Base-by-base conservation (phyloP, 1,140 invertebrate genomes). In the Episyrphus balteatus region DNA sequence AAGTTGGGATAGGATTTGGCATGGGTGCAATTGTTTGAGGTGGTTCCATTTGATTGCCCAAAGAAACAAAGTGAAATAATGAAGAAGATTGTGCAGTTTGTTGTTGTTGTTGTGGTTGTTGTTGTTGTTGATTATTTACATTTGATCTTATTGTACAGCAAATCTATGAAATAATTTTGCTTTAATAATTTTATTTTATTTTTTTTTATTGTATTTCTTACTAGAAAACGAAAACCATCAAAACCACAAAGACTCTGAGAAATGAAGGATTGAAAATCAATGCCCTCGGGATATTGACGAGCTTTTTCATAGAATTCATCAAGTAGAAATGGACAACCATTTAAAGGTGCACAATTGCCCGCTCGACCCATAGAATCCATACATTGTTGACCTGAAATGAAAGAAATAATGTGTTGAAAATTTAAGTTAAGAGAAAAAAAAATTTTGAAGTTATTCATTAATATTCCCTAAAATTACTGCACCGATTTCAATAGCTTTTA, bases 171-270 rank as follows among this genome's bases (percentile, higher is more conserved):
- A 21, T 17, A 40, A n/a, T 36, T 36, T n/a, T n/a, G n/a, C n/a
- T n/a, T n/a, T n/a, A n/a, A n/a, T n/a, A n/a, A 26, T n/a, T 17
- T 13, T 15, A 14, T 19, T 41, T n/a, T 13, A 41, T 12, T 41
- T n/a, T 5, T 41, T 17, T 26, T 18, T 15, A 5, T 15, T 19
- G 41, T 5, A 42, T 5, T 21, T 47, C 46, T 53, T 55, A 68
- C 65, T 51, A 71, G 60, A 13, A 77, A 75, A 46, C 70, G 63
- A 3, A 41, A 49, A 14, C 69, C 70, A 31, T 73, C 65, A 42
- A 68, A 77, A 0, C 72, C 72, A 51, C 80, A 82, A 10, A 75
- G 56, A 0, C 74, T 77, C 34, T 59, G 59, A 10, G 72, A 66
- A 12, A 81, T 53, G 51, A 70, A 77, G 56, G 56, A 6, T 44